Base-by-base conservation (phyloP, 2,888 invertebrate species). In the Athrips mouffetella region DNA sequence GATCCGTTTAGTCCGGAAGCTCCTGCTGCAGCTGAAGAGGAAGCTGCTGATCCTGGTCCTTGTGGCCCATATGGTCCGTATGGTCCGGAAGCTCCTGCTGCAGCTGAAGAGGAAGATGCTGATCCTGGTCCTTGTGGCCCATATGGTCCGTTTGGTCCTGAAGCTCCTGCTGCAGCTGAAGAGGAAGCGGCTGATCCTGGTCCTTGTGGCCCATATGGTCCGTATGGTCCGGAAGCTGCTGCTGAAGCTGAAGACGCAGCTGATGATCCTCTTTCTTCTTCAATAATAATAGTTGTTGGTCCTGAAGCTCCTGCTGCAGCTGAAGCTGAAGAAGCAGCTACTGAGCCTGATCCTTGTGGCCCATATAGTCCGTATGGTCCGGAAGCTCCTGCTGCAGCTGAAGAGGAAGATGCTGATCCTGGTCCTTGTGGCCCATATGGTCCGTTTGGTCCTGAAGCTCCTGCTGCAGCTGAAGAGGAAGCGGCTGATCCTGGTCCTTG, bases 71-170 rank as follows among this genome's bases (percentile, higher is more conserved):
- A n/a, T n/a, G n/a, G n/a, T n/a, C n/a, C n/a, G n/a, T n/a, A n/a
- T n/a, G n/a, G n/a, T n/a, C 45, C 6, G 10, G 33, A 15, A n/a
- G 30, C 37, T 30, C 25, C 25, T 30, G 30, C n/a, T 48, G 11
- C 52, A n/a, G 7, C 31, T 29, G 37, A 50, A 13, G 52, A 45
- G 7, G 42, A 44, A 20, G 50, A n/a, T n/a, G n/a, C n/a, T n/a
- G n/a, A 49, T 47, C 44, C 25, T 29, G 27, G 18, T 21, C 21
- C n/a, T 7, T 41, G 18, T 30, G 30, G 30, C 11, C 30, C 30
- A 8, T 6, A 8, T 30, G 30, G 46, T n/a, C 35, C 40, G 20
- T 11, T 21, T 5, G 41, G 20, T 35, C 44, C 41, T 11, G 39
- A 15, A n/a, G 50, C 23, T n/a, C n/a, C n/a, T n/a, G 37, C 50